A percentile compares a stretch with the other conserved stretches of the same genome.
phyloP scores from a whole-genome alignment of 2,113 vertebrate species.

The Sander lucioperca region DNA sequence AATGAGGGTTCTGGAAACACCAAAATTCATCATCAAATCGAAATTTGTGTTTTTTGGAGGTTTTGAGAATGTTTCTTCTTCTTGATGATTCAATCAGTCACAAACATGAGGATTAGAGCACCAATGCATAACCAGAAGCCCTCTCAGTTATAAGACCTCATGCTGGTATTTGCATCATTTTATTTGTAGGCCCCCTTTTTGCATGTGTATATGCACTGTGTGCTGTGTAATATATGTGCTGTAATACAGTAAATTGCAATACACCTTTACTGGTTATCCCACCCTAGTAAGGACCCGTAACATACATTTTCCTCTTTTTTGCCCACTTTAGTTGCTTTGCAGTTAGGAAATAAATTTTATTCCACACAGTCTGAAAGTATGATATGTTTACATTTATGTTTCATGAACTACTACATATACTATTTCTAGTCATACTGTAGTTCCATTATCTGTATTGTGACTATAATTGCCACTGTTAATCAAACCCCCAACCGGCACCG shows the following conservation, averaged over 20 bases:
- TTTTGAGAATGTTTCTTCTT: not conserved
- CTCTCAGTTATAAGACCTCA: not conserved
- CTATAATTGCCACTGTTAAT: too few relatives aligned
- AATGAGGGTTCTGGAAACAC: constrained; percentile 24
- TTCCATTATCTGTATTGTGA: too few relatives aligned
- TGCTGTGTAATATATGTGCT: not conserved
- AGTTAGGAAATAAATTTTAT: too few relatives aligned
- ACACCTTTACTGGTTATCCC: not conserved
- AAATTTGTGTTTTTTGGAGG: not conserved
- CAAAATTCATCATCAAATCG: constrained; percentile 1
- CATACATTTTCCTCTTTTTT: not conserved
- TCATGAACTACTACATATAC: too few relatives aligned
- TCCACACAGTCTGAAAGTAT: too few relatives aligned
- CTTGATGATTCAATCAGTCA: not conserved
- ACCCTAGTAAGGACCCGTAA: not conserved
- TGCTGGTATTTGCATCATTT: not conserved
- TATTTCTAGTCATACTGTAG: too few relatives aligned
- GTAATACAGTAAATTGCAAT: too few relatives aligned
- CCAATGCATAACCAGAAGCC: not conserved
- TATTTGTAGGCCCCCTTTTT: not conserved
- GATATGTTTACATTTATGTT: too few relatives aligned
- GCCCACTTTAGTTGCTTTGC: too few relatives aligned
- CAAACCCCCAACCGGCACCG: too few relatives aligned
- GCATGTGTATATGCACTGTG: not conserved
- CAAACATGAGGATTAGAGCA: not conserved